These are phyloP conservation scores for Megastigmus dorsalis DNA, from an alignment of 2,888 invertebrate genomes.

Conservation along the genomic window DNA sequence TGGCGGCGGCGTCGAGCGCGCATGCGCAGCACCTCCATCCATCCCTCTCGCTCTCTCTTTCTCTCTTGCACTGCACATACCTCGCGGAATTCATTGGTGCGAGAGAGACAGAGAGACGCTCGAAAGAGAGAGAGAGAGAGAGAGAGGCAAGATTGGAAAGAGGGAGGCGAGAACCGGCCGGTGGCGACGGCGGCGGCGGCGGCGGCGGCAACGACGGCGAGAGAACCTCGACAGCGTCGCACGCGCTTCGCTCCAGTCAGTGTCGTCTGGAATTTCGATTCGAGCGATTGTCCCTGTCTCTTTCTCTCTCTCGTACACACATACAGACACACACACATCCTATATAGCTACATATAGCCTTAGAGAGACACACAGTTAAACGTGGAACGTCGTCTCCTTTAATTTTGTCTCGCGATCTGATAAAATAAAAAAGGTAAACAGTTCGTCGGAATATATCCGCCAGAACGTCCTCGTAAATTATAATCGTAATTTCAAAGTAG, in stretches of 20 bases:
- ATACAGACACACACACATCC: not conserved
- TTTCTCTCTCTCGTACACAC: not conserved
- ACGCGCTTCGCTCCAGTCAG: slow-evolving; percentile 33
- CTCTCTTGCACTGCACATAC: no score
- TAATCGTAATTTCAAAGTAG: not conserved
- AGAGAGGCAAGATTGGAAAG: not conserved
- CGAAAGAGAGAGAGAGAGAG: slow-evolving; percentile 11
- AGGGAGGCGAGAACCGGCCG: slow-evolving; percentile 33
- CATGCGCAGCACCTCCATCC: slow-evolving; percentile 24
- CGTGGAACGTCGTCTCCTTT: no score
- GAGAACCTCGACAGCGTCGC: slow-evolving; percentile 25
- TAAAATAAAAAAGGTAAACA: no score
- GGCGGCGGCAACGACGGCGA: not conserved
- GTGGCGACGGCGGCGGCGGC: not conserved
- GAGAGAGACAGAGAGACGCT: no score
- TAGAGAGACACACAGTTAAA: no score
- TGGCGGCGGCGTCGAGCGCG: slow-evolving; percentile 65
- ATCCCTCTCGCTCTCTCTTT: no score
- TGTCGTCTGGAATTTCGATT: slow-evolving; percentile 50
- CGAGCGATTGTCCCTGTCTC: slow-evolving; percentile 1
- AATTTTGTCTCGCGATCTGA: not conserved
- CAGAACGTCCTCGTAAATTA: no score
- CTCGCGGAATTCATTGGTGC: no score
- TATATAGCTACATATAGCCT: not conserved
- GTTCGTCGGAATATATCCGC: not conserved